Base-by-base conservation (phyloP, 2,888 invertebrate species). In the Heliconius ethilla region DNA sequence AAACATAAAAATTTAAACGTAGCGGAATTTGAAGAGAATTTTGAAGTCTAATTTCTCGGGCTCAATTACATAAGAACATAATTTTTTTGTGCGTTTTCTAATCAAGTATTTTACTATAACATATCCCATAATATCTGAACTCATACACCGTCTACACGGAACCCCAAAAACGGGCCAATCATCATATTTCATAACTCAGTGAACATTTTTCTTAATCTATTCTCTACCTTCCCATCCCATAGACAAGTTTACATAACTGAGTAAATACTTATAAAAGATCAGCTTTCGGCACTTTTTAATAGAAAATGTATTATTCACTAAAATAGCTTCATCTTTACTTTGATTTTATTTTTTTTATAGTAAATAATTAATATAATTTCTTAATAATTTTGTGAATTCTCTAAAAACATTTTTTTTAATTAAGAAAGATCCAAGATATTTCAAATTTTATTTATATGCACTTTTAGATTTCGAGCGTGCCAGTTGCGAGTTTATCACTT, bases 191-290 rank as follows among this genome's bases (percentile, higher is more conserved):
- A 88, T 88, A 88, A 90, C 87, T 86, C 85, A 84, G 83, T 81
- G 85, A 89, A 87, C 90, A 91, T 91, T 91, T 90, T 91, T 91
- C 91, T 88, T 91, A 90, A 91, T 91, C 89, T 89, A 88, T 86
- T 82, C 83, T 84, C 85, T 83, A 83, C 72, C 59, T 51, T 51
- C 78, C 75, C 7, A 15, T 2, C 7, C 40, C n/a, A 25, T 76
- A 75, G 13, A 72, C 15, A 72, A n/a, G 59, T 59, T 33, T 72
- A 72, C 59, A 72, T 72, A 72, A 73, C 37, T 74, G 40, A 74
- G 63, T 74, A 74, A 74, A 74, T 74, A 74, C 62, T 62, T 73
- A 11, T 25, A 63, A 63, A 33, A 37, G 40, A 37, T 74, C 27
- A 27, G 25, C 15, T 63, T 27, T 63, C 27, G 40, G 63, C 62